Evolutionary conservation across 2,797 vertebrate species (phyloP).

Genomic region (Malacoctenus gilli): DNA sequence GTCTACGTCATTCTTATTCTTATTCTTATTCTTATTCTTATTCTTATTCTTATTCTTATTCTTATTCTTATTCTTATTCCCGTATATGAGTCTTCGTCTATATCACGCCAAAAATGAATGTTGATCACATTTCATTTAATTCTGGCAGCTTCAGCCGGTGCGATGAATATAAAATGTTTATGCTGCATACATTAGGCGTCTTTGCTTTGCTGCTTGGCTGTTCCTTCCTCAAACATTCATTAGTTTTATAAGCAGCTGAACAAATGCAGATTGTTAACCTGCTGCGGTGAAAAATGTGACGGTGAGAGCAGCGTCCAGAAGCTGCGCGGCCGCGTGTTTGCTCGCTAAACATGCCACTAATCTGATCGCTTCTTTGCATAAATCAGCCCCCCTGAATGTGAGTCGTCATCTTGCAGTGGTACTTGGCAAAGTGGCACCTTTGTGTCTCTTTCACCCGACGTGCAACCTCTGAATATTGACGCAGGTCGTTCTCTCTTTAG

Average conservation of each 20-base stretch:
- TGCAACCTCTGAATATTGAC: constrained; percentile 5
- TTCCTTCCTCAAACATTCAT: background rate
- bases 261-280: constrained; percentile 27
- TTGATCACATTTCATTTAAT: background rate
- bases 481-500: constrained; percentile 4
- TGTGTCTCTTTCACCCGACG: constrained; percentile 5
- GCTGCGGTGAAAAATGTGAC: constrained; percentile 6
- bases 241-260: constrained; percentile 36
- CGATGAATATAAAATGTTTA: background rate
- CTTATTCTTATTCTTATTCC: too few relatives aligned
- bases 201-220: constrained; percentile 4
- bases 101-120: background rate
- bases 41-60: too few relatives aligned
- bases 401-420: constrained; percentile 12
- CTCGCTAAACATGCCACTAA: constrained; percentile 12
- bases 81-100: background rate
- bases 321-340: constrained; percentile 16
- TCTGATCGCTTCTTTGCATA: constrained; percentile 15
- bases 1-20: too few relatives aligned
- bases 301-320: constrained; percentile 4
- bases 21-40: too few relatives aligned
- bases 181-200: background rate
- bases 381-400: background rate
- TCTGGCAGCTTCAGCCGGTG: background rate
- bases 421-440: background rate